phyloP scores from a whole-genome alignment of 2,797 vertebrate species.

The Semaprochilodus insignis region DNA sequence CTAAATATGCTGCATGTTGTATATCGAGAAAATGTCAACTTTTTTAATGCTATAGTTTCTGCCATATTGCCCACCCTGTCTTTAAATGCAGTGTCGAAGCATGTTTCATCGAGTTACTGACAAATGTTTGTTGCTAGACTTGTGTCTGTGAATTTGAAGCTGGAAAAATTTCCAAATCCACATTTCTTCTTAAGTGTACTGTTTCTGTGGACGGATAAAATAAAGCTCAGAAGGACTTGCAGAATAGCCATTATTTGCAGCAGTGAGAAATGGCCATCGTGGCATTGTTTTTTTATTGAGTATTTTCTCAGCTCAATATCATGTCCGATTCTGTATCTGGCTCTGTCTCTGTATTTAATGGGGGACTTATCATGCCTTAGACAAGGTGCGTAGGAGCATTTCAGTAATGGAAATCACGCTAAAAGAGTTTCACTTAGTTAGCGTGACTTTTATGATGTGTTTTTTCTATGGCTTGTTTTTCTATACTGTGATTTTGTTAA shows the following conservation, averaged over 20 bases:
- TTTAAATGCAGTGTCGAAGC: conserved; percentile 1
- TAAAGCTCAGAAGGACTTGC: not conserved
- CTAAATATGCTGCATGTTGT: too few species aligned
- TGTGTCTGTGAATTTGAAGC: not conserved
- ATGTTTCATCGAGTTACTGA: conserved; percentile 1
- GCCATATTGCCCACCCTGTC: too few species aligned
- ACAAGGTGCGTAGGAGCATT: not conserved
- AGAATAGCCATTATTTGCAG: not conserved
- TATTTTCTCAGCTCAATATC: not conserved
- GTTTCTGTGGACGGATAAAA: not conserved
- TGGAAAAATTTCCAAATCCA: not conserved
- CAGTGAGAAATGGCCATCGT: not conserved
- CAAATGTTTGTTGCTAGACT: not conserved
- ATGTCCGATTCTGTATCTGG: not conserved
- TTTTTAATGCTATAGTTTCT: too few species aligned
- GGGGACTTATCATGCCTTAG: not conserved
- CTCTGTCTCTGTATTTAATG: not conserved
- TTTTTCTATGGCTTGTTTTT: not conserved
- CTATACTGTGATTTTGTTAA: not conserved
- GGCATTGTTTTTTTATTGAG: not conserved
- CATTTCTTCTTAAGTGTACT: not conserved
- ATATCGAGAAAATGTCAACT: too few species aligned
- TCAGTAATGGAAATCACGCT: not conserved
- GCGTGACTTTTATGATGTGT: not conserved
- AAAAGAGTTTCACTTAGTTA: not conserved